Conservation (phyloP, 2,888 invertebrate species). For the Drosophila falleni region DNA sequence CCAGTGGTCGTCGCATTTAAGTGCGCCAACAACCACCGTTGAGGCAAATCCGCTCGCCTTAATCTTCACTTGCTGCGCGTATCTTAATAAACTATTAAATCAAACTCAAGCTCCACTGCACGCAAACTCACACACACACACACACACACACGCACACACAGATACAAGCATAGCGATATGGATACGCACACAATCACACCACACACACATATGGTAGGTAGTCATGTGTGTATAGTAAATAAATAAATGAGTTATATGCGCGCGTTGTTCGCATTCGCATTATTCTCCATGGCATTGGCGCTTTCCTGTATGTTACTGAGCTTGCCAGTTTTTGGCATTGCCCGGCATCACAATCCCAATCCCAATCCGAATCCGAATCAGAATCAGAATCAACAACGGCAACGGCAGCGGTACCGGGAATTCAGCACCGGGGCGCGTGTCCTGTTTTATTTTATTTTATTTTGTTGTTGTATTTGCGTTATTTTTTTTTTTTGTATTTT, state of each 20-base stretch:
- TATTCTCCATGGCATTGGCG: constrained; percentile 71
- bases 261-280: constrained; percentile 72
- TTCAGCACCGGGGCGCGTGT: constrained; percentile 44
- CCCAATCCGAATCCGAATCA: background rate
- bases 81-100: constrained; percentile 80
- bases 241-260: constrained; percentile 78
- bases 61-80: constrained; percentile 77
- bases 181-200: constrained; percentile 27
- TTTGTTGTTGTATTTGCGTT: constrained; percentile 12
- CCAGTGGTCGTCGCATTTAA: constrained; percentile 78
- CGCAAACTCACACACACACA: constrained; percentile 47
- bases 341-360: constrained; percentile 5
- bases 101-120: constrained; percentile 79
- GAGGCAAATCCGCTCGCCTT: constrained; percentile 71
- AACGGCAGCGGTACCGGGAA: background rate
- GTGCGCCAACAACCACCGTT: constrained; percentile 55
- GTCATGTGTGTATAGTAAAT: constrained; percentile 59
- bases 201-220: constrained; percentile 4
- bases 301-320: constrained; percentile 51
- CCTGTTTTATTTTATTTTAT: constrained; percentile 37
- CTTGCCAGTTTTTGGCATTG: constrained; percentile 58
- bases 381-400: background rate
- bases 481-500: constrained; percentile 30
- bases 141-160: constrained; percentile 25
- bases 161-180: constrained; percentile 26